These are phyloP conservation scores for Macrostomum lignano DNA, from an alignment of 1,140 invertebrate species.

Conservation along the genomic window DNA sequence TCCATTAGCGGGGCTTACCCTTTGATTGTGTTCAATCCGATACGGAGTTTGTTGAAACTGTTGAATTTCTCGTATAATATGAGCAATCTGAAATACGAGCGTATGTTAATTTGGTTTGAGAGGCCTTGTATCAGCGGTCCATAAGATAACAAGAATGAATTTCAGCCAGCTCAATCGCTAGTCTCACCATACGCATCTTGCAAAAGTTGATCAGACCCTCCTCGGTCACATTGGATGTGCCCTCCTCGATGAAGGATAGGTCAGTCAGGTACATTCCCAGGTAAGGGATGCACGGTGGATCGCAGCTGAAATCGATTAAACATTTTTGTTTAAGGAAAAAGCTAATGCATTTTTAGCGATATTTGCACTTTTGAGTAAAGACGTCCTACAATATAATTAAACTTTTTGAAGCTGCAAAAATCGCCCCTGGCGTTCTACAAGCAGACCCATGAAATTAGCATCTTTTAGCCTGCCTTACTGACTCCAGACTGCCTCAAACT, in stretches of 20 bases:
- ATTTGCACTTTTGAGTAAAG: background rate
- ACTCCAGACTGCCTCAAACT: too few species aligned
- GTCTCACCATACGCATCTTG: constrained; percentile 76
- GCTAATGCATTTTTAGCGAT: background rate
- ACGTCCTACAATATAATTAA: too few species aligned
- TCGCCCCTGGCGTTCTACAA: too few species aligned
- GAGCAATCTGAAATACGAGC: constrained; percentile 56
- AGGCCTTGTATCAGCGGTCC: constrained; percentile 78
- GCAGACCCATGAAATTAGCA: too few species aligned
- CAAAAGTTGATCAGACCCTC: constrained; percentile 72
- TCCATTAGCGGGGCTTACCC: too few species aligned
- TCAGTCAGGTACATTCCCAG: constrained; percentile 69
- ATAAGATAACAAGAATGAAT: constrained; percentile 15
- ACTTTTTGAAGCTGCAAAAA: too few species aligned
- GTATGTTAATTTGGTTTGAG: too few species aligned
- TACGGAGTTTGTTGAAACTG: constrained; percentile 71
- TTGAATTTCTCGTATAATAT: constrained; percentile 63
- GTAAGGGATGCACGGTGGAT: constrained; percentile 71
- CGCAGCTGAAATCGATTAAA: constrained; percentile 35
- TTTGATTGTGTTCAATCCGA: constrained; percentile 52
- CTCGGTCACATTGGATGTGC: constrained; percentile 61
- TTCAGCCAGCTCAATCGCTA: background rate
- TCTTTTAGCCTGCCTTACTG: too few species aligned
- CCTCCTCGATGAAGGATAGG: constrained; percentile 71
- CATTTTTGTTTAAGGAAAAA: background rate